These are phyloP conservation scores for Litoditis marina DNA, from an alignment of 2,888 invertebrate species.

Conservation along the genomic window DNA sequence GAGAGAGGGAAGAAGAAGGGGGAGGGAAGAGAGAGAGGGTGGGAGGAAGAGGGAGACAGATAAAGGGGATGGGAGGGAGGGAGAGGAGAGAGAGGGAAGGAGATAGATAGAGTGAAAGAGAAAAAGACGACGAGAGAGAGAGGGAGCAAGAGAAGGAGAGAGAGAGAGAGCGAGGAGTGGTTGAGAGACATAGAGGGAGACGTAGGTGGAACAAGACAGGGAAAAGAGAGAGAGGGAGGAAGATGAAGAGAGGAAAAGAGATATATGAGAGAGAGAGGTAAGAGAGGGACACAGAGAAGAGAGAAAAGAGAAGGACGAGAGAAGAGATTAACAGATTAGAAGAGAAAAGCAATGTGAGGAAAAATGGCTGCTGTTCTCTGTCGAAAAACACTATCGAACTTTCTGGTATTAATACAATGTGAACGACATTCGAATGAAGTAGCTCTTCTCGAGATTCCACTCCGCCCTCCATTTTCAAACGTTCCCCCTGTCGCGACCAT, in stretches of 20 bases:
- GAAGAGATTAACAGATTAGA: conserved; percentile 6
- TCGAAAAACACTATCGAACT: no score
- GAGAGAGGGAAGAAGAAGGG: neutral
- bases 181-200: neutral
- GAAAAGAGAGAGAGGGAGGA: neutral
- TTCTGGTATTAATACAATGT: no score
- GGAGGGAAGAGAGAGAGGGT: neutral
- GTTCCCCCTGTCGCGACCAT: no score
- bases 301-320: conserved; percentile 2
- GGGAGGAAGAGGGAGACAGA: neutral
- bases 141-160: conserved; percentile 1
- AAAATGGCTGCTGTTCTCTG: no score
- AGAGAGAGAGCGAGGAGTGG: neutral
- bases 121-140: neutral
- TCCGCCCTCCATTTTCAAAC: no score
- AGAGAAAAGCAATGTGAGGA: no score
- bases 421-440: no score
- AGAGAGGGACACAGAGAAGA: neutral
- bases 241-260: neutral
- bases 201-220: neutral
- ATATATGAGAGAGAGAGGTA: neutral
- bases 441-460: no score
- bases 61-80: neutral
- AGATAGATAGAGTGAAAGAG: neutral
- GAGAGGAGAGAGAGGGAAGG: neutral